Percentiles rank a stretch among this genome's conserved stretches.
Evolutionary conservation across 2,113 vertebrate species (phyloP).

Genomic region (Globicephala melas): DNA sequence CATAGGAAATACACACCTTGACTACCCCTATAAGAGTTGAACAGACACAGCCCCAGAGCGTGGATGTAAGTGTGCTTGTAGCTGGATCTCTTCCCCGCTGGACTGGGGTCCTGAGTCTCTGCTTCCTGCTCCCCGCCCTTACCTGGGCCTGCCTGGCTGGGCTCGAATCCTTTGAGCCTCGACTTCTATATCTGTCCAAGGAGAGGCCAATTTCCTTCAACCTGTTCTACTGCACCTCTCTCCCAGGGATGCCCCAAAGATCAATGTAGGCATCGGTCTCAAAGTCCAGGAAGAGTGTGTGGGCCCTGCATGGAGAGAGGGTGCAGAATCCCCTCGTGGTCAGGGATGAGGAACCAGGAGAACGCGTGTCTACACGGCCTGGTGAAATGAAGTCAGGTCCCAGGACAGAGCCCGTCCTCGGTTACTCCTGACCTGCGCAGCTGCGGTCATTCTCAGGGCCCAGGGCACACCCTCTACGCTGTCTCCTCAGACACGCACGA

Average conservation of each 20-base stretch:
- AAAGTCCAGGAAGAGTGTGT: background rate
- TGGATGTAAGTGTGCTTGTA: background rate
- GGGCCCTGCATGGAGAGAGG: background rate
- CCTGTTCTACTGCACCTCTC: background rate
- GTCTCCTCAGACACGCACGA: background rate
- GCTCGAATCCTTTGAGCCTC: background rate
- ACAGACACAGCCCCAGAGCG: accelerated
- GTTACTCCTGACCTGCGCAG: accelerated
- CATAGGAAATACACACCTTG: background rate
- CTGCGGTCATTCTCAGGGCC: background rate
- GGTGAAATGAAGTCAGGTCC: background rate
- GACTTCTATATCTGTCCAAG: background rate
- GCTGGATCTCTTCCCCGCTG: background rate
- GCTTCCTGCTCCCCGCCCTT: background rate
- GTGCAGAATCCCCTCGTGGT: background rate
- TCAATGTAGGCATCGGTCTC: background rate
- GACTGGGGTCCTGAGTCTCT: too few species aligned
- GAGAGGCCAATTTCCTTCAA: background rate
- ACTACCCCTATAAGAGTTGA: background rate
- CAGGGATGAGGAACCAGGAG: background rate
- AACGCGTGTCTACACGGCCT: background rate
- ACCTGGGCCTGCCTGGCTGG: background rate
- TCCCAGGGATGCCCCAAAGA: background rate
- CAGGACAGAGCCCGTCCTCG: background rate
- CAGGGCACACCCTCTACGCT: accelerated